These are phyloP conservation scores for Hermetia illucens DNA, from an alignment of 1,140 invertebrate species.

Conservation along the genomic window DNA sequence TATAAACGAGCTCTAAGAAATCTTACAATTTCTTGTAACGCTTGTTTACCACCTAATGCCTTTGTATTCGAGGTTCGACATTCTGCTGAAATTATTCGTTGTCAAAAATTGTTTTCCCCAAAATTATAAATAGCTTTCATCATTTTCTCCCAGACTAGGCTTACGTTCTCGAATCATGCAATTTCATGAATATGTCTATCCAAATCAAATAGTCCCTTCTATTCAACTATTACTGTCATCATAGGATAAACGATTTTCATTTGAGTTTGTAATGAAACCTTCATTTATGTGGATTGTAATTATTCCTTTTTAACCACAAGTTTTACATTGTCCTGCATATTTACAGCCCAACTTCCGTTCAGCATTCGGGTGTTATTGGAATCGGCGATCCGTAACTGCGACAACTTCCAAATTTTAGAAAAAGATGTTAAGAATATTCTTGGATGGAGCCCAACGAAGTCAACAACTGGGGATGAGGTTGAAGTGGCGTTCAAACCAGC, in stretches of 20 bases:
- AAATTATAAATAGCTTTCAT: too few species aligned
- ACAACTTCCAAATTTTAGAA: constrained; percentile 80
- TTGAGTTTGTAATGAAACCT: constrained; percentile 1
- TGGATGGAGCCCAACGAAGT: constrained; percentile 72
- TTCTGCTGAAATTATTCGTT: too few species aligned
- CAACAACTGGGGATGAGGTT: constrained; percentile 44
- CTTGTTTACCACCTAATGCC: too few species aligned
- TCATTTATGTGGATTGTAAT: neutral
- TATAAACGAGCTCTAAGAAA: too few species aligned
- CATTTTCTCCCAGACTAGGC: too few species aligned
- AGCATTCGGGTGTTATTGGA: constrained; percentile 89
- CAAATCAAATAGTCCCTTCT: neutral
- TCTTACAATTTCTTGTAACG: too few species aligned
- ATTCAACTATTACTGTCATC: neutral
- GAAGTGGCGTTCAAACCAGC: constrained; percentile 95
- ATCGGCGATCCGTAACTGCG: constrained; percentile 90
- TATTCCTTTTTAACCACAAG: neutral
- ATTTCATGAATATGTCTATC: neutral
- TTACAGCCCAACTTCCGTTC: constrained; percentile 64
- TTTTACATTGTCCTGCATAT: constrained; percentile 4
- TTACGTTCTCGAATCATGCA: neutral
- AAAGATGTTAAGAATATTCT: constrained; percentile 83
- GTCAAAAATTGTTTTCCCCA: too few species aligned
- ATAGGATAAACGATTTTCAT: neutral
- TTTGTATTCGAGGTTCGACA: too few species aligned